Percentiles rank a stretch among this genome's conserved stretches.
Conservation (phyloP, 2,797 vertebrate species). For the Limosa lapponica region DNA sequence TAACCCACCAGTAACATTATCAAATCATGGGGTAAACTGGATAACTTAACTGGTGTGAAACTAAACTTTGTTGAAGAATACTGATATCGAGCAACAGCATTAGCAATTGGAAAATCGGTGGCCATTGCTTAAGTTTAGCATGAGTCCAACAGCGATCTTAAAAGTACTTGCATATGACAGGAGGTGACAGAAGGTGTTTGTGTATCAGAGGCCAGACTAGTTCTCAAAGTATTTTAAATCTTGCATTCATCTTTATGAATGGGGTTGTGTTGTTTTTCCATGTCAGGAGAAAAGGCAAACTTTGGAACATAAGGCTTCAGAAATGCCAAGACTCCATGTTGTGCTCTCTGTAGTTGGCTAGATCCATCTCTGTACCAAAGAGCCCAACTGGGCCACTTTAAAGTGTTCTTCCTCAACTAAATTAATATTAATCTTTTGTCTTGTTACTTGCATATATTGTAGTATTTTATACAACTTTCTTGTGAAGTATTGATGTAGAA, state of each 20-base stretch:
- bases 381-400: background rate
- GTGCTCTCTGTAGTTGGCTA: background rate
- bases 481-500: background rate
- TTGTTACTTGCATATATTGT: background rate
- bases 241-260: background rate
- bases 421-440: slow-evolving; percentile 9
- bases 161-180: background rate
- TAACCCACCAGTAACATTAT: background rate
- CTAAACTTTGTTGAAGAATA: background rate
- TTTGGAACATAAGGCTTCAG: background rate
- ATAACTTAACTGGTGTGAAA: background rate
- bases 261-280: background rate
- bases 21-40: background rate
- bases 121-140: background rate
- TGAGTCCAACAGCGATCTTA: background rate
- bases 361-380: background rate
- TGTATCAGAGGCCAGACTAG: background rate
- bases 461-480: background rate
- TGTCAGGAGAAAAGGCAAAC: background rate
- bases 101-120: background rate
- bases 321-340: background rate
- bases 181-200: background rate
- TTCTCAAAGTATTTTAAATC: background rate
- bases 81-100: accelerated
- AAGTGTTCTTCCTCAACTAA: background rate